Evolutionary conservation across 2,797 vertebrate species (phyloP), one percentile per base, ranked within the genome.

Genomic region (Gouania willdenowi): DNA sequence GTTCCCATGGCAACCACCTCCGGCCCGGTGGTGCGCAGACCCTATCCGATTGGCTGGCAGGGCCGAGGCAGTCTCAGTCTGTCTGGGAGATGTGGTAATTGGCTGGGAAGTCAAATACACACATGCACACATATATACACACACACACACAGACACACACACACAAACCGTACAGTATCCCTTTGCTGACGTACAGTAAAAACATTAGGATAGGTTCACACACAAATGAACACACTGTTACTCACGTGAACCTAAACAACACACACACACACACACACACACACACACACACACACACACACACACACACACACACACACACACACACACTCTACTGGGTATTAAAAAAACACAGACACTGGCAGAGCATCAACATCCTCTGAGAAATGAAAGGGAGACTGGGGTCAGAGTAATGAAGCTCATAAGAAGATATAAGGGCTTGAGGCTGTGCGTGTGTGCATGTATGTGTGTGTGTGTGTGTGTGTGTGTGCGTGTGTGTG

Each of bases 11-110:
- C 84, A 90, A 91, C 89, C 85, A 83, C 75, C 81, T 86, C 81
- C 54, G 71, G 83, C 83, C 84, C 43, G 70, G 77, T 80, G 82
- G 67, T 83, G 81, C 66, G 77, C 79, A 86, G 81, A 75, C 66
- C 53, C n/a, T 35, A 51, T 84, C 75, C 68, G 74, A 90, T 91
- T 90, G 89, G 88, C 83, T 88, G 83, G 75, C 78, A 81, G 56
- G 67, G 64, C 54, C 59, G 37, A 81, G 80, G 82, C 83, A 83
- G 85, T 87, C 87, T 83, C 83, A 87, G 83, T 74, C 85, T 88
- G 87, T 89, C 84, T 88, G 86, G 82, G 82, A 82, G 76, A 87
- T 82, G 83, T 87, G 86, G 87, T 90, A 89, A 91, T 89, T 90
- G 87, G 85, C 82, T 87, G 81, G 78, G 83, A 88, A 85, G 77